Base-by-base conservation (phyloP, 2,113 vertebrate genomes). In the Phylloscopus whistleri region DNA sequence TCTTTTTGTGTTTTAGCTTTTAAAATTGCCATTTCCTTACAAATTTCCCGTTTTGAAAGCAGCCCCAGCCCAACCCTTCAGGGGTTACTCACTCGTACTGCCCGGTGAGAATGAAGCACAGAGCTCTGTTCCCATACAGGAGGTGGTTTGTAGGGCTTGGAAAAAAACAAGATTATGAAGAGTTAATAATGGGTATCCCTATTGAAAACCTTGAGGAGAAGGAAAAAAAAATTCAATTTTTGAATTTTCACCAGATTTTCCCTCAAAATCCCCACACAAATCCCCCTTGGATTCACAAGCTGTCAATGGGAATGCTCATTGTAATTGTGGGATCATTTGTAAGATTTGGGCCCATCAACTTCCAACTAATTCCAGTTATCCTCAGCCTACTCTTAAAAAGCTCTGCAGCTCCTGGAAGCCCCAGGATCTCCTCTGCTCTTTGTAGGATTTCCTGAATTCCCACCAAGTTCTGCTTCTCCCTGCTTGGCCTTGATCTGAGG, bases 111-210 rank as follows among this genome's bases (percentile, higher is more conserved):
- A 99, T 98, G 88, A 98, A 99, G 70, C 98, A 99, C n/a, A 99
- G 98, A 13, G 99, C 98, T 97, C 99, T 52, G 95, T 99, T 99
- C 75, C 99, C 98, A 92, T 99, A 99, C 76, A 99, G 96, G 11
- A 99, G 94, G 87, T 99, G 98, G 92, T 99, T 99, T 73, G 98
- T 97, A 72, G 98, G 98, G 88, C 99, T 60, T 86, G 14, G 85
- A 91, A 88, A 96, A 95, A 30, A 91, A 84, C 16, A 11, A 55
- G 1, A 48, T 8, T 4, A 55, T 13, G 41, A 1, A 46, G 27
- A 52, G 44, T 97, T 87, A 97, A 48, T 60, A 51, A 81, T 23
- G 23, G 24, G 7, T 5, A 76, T 67, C 51, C 8, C 8, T 30
- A 12, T 2, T 41, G 18, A 84, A 63, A 85, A 52, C 13, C 21